Evolutionary conservation across 2,888 invertebrate species (phyloP).

Genomic region (Bembecia ichneumoniformis): DNA sequence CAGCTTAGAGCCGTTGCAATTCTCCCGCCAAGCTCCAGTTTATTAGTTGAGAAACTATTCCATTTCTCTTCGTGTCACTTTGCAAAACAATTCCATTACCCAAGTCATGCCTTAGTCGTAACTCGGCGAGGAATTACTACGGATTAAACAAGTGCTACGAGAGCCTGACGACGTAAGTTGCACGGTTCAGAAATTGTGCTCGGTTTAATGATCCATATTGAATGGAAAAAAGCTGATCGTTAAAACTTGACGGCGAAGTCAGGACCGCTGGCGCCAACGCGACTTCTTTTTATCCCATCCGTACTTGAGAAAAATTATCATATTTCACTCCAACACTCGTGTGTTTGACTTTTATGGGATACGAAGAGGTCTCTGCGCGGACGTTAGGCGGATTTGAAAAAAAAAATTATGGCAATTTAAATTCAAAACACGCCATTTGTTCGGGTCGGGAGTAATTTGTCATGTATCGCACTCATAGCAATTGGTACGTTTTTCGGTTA

Average conservation of each 20-base stretch:
- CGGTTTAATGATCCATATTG: constrained; percentile 50
- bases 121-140: neutral
- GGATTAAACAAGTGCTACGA: neutral
- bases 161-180: neutral
- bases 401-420: neutral
- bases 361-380: neutral
- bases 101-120: neutral
- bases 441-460: neutral
- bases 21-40: neutral
- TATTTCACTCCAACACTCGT: constrained; percentile 50
- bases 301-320: constrained; percentile 36
- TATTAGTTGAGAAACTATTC: neutral
- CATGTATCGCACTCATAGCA: neutral
- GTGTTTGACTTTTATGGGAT: neutral
- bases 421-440: neutral
- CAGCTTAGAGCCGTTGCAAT: neutral
- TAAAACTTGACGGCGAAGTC: constrained; percentile 31
- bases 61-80: neutral
- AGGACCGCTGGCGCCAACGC: constrained; percentile 56
- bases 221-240: constrained; percentile 50
- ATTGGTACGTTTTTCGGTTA: neutral
- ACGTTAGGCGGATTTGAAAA: constrained; percentile 3
- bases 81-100: neutral
- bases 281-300: constrained; percentile 16
- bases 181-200: constrained; percentile 26